Evolutionary conservation across 2,113 vertebrate species (phyloP).

Genomic region (Pachypanchax playfairii): DNA sequence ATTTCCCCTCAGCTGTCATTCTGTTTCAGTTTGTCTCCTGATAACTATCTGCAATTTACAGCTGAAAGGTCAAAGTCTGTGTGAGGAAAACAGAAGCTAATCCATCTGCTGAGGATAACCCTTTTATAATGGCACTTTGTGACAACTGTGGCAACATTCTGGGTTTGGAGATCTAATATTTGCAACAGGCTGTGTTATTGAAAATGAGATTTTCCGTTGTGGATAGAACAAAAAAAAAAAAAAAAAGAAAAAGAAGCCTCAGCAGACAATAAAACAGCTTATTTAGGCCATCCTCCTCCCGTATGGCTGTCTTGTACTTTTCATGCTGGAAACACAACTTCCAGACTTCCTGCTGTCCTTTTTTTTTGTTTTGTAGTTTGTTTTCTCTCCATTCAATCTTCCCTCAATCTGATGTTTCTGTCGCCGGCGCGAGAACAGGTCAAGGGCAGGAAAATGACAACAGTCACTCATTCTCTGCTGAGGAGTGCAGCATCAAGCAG

Average conservation of each 20-base stretch:
- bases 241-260: conserved; percentile 15
- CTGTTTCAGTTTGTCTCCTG: conserved; percentile 36
- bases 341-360: neutral
- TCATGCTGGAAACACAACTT: conserved; percentile 21
- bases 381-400: conserved; percentile 66
- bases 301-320: conserved; percentile 31
- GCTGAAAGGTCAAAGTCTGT: conserved; percentile 56
- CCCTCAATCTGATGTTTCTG: conserved; percentile 51
- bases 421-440: conserved; percentile 56
- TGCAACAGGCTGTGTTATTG: conserved; percentile 48
- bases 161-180: conserved; percentile 42
- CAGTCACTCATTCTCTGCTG: conserved; percentile 70
- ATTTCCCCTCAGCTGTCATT: conserved; percentile 34
- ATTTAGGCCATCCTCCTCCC: conserved; percentile 39
- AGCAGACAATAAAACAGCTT: conserved; percentile 34
- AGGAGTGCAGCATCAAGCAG: conserved; percentile 32
- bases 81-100: conserved; percentile 51
- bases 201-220: conserved; percentile 45
- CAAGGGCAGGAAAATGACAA: conserved; percentile 76
- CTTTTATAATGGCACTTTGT: conserved; percentile 56
- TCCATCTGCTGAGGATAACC: conserved; percentile 47
- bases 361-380: conserved; percentile 28
- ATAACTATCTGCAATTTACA: conserved; percentile 63
- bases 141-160: conserved; percentile 33
- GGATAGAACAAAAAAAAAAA: conserved; percentile 18